phyloP scores from a whole-genome alignment of 2,113 vertebrate species.

The Petaurus breviceps region DNA sequence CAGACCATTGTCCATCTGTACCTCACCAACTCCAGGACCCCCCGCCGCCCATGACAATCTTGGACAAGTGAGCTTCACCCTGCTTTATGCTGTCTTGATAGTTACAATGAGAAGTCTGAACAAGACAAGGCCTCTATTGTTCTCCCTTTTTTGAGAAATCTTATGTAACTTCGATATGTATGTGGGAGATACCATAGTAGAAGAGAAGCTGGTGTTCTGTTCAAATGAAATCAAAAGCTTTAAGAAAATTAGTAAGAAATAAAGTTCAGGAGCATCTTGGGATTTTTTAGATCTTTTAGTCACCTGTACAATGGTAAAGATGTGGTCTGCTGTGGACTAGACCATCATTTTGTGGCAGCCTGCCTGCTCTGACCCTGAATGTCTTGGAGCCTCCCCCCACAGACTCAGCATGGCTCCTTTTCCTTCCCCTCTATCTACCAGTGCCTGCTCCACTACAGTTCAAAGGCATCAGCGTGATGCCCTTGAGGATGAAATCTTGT shows the following conservation, averaged over 20 bases:
- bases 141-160: neutral
- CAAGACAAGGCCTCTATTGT: neutral
- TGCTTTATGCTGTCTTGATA: neutral
- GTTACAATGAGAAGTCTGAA: neutral
- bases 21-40: neutral
- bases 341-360: no score
- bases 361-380: neutral
- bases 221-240: neutral
- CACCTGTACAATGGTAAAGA: neutral
- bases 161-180: neutral
- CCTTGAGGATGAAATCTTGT: no score
- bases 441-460: neutral
- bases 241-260: no score
- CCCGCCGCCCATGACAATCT: neutral
- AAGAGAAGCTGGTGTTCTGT: neutral
- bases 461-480: neutral
- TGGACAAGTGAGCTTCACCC: neutral
- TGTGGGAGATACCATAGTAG: neutral
- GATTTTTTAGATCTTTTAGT: neutral
- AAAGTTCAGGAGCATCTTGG: neutral
- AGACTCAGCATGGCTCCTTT: neutral
- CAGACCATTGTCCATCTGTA: neutral
- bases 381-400: no score
- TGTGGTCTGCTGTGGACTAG: neutral
- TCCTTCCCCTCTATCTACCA: neutral